A percentile compares a stretch with the other conserved stretches of the same genome.
Conservation (phyloP, 2,113 vertebrate species). For the Zapus hudsonius region DNA sequence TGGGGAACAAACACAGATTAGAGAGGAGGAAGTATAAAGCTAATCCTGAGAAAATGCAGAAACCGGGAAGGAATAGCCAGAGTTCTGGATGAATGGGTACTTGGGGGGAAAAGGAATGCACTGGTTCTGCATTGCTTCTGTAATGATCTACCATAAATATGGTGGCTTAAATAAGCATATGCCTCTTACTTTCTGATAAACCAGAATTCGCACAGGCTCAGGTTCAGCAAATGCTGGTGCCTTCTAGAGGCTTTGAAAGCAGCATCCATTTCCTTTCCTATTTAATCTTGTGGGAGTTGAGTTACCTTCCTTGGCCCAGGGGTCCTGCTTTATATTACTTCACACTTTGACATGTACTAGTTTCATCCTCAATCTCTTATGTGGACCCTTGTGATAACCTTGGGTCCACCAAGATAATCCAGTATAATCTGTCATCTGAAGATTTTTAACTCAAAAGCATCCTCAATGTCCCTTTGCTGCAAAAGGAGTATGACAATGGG, state of each 20-base stretch:
- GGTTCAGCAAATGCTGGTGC: not conserved
- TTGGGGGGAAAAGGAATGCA: not conserved
- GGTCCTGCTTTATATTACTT: not conserved
- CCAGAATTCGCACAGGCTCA: not conserved
- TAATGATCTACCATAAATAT: not conserved
- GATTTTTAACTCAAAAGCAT: not conserved
- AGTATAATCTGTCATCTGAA: not conserved
- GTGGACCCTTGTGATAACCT: not conserved
- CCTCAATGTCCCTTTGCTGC: not conserved
- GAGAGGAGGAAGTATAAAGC: not conserved
- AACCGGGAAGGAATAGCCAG: not conserved
- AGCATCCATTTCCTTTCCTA: not conserved
- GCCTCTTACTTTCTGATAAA: not conserved
- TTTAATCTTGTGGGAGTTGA: not conserved
- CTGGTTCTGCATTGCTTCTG: not conserved
- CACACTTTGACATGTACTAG: not conserved
- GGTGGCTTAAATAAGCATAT: not conserved
- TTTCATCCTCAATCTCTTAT: not conserved
- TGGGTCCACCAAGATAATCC: not conserved
- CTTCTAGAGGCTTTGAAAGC: not conserved
- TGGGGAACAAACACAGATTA: not conserved
- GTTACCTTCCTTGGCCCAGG: not conserved
- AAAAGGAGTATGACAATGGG: too few species aligned
- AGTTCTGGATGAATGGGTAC: not conserved
- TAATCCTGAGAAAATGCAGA: not conserved